Percentiles rank a stretch among this genome's conserved stretches.
Conservation (phyloP, 2,888 invertebrate species). For the Mesorhabditis spiculigera region DNA sequence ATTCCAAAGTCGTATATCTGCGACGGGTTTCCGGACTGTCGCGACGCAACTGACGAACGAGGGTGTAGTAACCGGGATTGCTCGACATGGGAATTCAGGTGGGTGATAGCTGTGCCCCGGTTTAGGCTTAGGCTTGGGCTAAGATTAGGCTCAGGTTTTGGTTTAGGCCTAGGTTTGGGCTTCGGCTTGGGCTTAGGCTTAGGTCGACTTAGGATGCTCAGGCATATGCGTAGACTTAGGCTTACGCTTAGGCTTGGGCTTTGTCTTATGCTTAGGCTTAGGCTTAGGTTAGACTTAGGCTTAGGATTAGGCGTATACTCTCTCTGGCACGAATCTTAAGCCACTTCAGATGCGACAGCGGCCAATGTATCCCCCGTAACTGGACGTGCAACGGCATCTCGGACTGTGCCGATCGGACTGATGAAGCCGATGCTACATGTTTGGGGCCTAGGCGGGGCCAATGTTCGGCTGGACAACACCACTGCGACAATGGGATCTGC, state of each 20-base stretch:
- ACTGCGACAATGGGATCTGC: conserved; percentile 70
- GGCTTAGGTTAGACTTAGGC: no score
- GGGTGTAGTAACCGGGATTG: conserved; percentile 60
- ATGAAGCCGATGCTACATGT: conserved; percentile 56
- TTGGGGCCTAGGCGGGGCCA: conserved; percentile 1
- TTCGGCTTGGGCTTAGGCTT: no score
- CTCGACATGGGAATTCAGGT: conserved; percentile 69
- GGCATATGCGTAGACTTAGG: no score
- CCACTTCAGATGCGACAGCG: conserved; percentile 25
- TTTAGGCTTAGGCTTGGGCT: conserved; percentile 9
- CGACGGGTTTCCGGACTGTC: conserved; percentile 65
- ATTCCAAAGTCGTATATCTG: conserved; percentile 61
- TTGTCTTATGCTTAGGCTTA: no score
- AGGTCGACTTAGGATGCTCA: no score
- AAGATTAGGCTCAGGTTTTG: conserved; percentile 6
- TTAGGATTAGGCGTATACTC: not conserved
- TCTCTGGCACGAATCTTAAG: conserved; percentile 3
- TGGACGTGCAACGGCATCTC: conserved; percentile 75
- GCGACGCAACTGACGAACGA: conserved; percentile 69
- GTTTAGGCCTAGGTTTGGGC: not conserved
- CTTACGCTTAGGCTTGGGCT: not conserved
- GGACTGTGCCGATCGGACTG: conserved; percentile 74
- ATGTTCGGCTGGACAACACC: conserved; percentile 63
- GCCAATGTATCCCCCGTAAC: conserved; percentile 63
- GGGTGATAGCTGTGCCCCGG: conserved; percentile 32